phyloP scores from a whole-genome alignment of 2,113 vertebrate species.

The Nerophis ophidion region DNA sequence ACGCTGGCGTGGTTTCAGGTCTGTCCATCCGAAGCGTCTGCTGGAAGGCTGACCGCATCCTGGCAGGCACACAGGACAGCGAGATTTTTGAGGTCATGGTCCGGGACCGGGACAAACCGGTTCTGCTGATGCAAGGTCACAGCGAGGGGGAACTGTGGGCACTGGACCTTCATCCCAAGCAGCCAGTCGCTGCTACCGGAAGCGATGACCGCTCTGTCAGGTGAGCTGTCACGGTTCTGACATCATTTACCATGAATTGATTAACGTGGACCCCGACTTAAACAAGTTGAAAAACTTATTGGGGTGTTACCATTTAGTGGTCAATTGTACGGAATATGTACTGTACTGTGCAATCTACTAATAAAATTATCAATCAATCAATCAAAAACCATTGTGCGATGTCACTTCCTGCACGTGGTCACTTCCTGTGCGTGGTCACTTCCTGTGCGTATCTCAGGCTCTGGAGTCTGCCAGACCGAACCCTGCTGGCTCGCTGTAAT shows the following conservation, averaged over 20 bases:
- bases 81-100: constrained; percentile 98
- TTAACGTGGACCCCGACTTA: too few relatives aligned
- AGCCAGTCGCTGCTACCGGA: constrained; percentile 88
- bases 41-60: constrained; percentile 90
- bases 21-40: constrained; percentile 95
- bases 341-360: too few relatives aligned
- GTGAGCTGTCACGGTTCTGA: constrained; percentile 39
- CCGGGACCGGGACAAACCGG: constrained; percentile 88
- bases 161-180: constrained; percentile 89
- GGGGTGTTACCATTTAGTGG: too few relatives aligned
- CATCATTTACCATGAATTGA: too few relatives aligned
- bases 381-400: neutral
- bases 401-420: neutral
- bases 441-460: constrained; percentile 64
- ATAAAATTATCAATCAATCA: too few relatives aligned
- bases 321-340: too few relatives aligned
- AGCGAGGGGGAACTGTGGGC: constrained; percentile 98
- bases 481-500: constrained; percentile 91
- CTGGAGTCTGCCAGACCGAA: constrained; percentile 92
- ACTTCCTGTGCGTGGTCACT: neutral
- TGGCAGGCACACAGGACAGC: constrained; percentile 94
- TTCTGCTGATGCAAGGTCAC: constrained; percentile 94
- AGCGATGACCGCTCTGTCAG: constrained; percentile 93
- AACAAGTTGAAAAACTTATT: too few relatives aligned
- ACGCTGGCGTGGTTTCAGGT: constrained; percentile 64